phyloP scores from a whole-genome alignment of 2,797 vertebrate species.

The Hoplostethus mediterraneus region DNA sequence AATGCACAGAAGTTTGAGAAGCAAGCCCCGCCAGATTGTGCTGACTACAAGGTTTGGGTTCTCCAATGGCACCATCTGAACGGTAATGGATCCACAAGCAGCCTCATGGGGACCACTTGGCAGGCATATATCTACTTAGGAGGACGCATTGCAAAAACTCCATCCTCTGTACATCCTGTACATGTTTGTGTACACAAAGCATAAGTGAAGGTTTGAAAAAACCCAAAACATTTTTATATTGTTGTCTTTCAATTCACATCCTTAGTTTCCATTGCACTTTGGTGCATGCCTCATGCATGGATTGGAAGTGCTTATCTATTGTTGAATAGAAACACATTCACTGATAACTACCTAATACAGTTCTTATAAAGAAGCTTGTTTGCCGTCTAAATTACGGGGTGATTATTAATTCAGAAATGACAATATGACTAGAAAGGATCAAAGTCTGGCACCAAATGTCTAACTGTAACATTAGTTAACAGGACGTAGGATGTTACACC shows the following conservation, averaged over 20 bases:
- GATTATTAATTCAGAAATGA: not conserved
- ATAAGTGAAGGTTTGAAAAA: slow-evolving; percentile 38
- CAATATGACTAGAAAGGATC: not conserved
- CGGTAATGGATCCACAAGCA: slow-evolving; percentile 80
- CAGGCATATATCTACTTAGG: slow-evolving; percentile 73
- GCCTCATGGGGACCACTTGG: slow-evolving; percentile 75
- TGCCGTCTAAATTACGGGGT: not conserved
- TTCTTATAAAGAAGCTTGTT: not conserved
- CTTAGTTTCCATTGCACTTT: slow-evolving; percentile 33
- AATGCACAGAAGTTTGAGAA: slow-evolving; percentile 68
- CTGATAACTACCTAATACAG: not conserved
- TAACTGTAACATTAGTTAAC: slow-evolving; percentile 13
- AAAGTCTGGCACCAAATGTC: slow-evolving; percentile 13
- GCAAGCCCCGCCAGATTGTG: slow-evolving; percentile 68
- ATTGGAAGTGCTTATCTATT: slow-evolving; percentile 6
- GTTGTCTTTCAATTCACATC: not conserved
- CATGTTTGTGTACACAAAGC: slow-evolving; percentile 51
- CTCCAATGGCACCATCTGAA: slow-evolving; percentile 66
- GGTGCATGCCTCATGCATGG: slow-evolving; percentile 7
- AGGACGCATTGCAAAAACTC: slow-evolving; percentile 58
- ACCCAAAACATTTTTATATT: slow-evolving; percentile 30
- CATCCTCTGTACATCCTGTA: slow-evolving; percentile 61
- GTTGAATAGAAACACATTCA: slow-evolving; percentile 28
- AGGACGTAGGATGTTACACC: slow-evolving; percentile 52
- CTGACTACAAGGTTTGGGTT: slow-evolving; percentile 68